A percentile compares a stretch with the other conserved stretches of the same genome.
phyloP scores from a whole-genome alignment of 2,888 invertebrate species.

The Salticus scenicus region DNA sequence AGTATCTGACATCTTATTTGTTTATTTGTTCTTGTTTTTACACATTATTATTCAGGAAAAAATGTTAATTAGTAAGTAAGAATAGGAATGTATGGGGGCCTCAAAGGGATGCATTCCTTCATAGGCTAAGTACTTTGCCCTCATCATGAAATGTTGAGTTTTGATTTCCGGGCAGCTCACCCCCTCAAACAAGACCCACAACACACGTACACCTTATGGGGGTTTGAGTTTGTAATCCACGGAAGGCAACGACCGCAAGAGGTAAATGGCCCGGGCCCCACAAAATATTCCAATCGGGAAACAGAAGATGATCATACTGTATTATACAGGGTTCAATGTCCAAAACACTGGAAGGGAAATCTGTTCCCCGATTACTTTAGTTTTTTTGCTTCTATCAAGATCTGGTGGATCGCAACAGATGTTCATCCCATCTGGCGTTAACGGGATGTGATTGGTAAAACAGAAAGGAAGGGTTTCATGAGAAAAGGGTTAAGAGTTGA shows the following conservation, averaged over 20 bases:
- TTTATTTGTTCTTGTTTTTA: too few species aligned
- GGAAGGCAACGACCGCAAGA: constrained; percentile 57
- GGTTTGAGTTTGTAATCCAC: constrained; percentile 18
- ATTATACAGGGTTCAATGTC: constrained; percentile 42
- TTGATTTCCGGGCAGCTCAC: constrained; percentile 53
- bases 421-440: constrained; percentile 46
- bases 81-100: background rate
- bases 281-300: constrained; percentile 26
- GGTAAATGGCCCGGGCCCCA: constrained; percentile 46
- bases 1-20: too few species aligned
- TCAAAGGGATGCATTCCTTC: background rate
- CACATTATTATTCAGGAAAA: too few species aligned
- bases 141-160: constrained; percentile 19
- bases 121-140: constrained; percentile 40
- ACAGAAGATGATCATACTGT: constrained; percentile 18
- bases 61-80: too few species aligned
- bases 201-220: constrained; percentile 40
- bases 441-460: background rate
- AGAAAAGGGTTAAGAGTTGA: background rate
- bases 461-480: background rate
- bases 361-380: background rate
- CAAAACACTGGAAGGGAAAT: constrained; percentile 24
- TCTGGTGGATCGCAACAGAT: constrained; percentile 54
- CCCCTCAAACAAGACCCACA: background rate
- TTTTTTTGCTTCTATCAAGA: constrained; percentile 3